These are phyloP conservation scores for Glareola pratincola DNA, from an alignment of 2,113 vertebrate species.

Conservation along the genomic window DNA sequence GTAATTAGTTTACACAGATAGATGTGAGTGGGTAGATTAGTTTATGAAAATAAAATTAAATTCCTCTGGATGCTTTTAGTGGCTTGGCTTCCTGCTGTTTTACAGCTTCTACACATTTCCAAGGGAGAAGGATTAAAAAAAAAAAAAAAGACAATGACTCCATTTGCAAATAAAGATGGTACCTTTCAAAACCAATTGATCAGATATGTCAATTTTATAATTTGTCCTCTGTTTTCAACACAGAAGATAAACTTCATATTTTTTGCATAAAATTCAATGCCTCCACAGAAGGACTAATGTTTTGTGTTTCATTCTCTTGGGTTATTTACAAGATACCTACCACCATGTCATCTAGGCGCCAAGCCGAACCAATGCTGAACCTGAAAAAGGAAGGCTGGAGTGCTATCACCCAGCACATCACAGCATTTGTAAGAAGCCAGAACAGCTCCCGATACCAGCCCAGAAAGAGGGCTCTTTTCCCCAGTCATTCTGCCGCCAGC, in stretches of 20 bases:
- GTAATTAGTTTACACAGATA: conserved; percentile 65
- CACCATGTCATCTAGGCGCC: neutral
- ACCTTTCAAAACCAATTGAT: neutral
- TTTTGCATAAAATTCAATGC: neutral
- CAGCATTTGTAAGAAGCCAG: neutral
- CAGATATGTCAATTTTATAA: neutral
- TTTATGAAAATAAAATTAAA: conserved; percentile 58
- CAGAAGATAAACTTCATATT: neutral
- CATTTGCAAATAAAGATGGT: neutral
- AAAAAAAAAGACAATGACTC: neutral
- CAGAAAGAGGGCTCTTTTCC: neutral
- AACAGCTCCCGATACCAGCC: neutral
- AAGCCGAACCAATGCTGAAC: neutral
- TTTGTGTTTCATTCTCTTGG: neutral
- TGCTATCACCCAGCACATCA: neutral
- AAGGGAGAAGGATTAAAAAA: neutral
- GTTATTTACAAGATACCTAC: neutral
- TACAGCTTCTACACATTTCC: neutral
- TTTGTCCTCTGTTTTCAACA: neutral
- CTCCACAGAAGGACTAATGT: neutral
- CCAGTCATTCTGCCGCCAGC: neutral
- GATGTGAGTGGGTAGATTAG: conserved; percentile 43
- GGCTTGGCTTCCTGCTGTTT: conserved; percentile 14
- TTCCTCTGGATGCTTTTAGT: conserved; percentile 44
- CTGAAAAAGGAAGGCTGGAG: neutral